phyloP scores from a whole-genome alignment of 2,888 invertebrate species.

The Netelia fuscicornis region DNA sequence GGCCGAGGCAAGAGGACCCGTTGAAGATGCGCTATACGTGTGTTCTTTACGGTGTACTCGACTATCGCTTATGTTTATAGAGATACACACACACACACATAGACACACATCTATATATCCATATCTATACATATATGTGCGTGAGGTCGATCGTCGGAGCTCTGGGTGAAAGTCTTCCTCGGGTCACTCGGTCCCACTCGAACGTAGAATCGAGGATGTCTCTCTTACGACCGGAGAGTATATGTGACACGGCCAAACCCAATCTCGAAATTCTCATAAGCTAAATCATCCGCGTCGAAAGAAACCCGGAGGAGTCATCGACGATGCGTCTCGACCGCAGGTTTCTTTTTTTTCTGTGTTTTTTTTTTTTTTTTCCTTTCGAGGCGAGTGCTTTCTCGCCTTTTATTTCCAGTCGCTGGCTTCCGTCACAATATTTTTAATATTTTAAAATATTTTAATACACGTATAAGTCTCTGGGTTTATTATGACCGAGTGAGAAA shows the following conservation, averaged over 20 bases:
- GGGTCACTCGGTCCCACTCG: conserved; percentile 74
- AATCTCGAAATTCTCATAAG: conserved; percentile 42
- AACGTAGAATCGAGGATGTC: conserved; percentile 56
- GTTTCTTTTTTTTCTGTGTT: neutral
- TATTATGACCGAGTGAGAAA: too few species aligned
- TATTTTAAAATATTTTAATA: conserved; percentile 3
- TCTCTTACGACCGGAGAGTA: conserved; percentile 16
- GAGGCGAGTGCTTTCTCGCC: conserved; percentile 46
- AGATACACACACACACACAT: neutral
- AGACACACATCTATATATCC: neutral
- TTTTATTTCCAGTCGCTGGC: conserved; percentile 47
- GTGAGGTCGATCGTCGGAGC: conserved; percentile 76
- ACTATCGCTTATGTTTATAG: conserved; percentile 18
- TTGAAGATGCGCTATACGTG: conserved; percentile 52
- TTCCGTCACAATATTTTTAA: conserved; percentile 2
- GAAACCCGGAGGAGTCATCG: neutral
- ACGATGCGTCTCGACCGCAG: conserved; percentile 68
- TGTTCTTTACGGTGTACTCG: conserved; percentile 49
- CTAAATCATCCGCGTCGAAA: conserved; percentile 49
- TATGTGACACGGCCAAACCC: conserved; percentile 69
- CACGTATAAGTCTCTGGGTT: neutral
- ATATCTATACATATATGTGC: conserved; percentile 66
- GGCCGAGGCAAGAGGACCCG: conserved; percentile 33
- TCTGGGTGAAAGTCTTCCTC: conserved; percentile 79
- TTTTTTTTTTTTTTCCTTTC: conserved; percentile 36